Evolutionary conservation across 92 coral and sea anemone species (phyloP), one percentile per base, ranked within the genome.

Genomic region (Porites rus): DNA sequence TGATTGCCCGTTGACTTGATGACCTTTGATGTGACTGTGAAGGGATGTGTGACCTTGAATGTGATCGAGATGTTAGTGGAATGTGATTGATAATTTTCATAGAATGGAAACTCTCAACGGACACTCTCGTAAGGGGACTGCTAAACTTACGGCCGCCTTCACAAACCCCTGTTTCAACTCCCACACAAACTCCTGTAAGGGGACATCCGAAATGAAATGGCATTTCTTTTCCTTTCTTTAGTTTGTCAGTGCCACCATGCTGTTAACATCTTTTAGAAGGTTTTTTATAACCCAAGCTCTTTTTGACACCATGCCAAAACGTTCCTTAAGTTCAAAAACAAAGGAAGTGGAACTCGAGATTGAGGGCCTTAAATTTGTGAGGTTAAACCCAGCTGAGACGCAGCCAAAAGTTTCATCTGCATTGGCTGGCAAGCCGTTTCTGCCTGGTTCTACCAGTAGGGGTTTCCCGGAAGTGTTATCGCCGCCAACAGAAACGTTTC

Each of bases 381-480:
- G 51, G 1, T 65, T 79, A 50, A 20, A 51, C 21, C 84, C 84
- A 51, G 64, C 21, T 28, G 75, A 79, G 12, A 67, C 59, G 0
- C 84, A 65, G 19, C 84, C 84, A 1, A 65, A 2, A 10, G 67
- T 58, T 16, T 25, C 74, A 1, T 7, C 86, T 10, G 53, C 31
- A 71, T 20, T 96, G 18, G 95, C 97, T 56, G 95, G 93, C 53
- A 92, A 95, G 10, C 87, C 88, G 50, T 92, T 84, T 83, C 94
- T 96, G 2, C 93, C 98, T 20, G 98, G 98, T 50, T 90, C 98
- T 3, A 84, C 83, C 19, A 91, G 95, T 4, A 60, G 81, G 56
- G 92, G 88, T 11, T 96, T 93, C 69, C 98, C 98, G 17, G 75
- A 93, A 65, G 78, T 75, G 63, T 83, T 96, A n/a, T 91, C 87